These are phyloP conservation scores for Salvelinus alpinus DNA, from an alignment of 2,113 vertebrate species.

Conservation along the genomic window DNA sequence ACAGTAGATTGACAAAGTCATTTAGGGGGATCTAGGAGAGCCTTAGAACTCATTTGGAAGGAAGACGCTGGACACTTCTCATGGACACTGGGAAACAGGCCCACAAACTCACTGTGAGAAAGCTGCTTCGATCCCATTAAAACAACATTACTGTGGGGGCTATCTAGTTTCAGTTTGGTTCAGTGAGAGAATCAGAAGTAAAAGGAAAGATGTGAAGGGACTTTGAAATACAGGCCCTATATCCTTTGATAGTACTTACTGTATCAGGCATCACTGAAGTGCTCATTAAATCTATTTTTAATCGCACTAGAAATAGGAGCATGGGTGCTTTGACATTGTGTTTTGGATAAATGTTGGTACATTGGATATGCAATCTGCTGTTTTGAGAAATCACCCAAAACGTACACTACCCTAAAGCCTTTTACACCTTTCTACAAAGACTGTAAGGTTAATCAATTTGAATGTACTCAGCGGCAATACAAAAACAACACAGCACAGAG, in stretches of 20 bases:
- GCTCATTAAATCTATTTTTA: too few relatives aligned
- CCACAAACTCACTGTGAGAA: conserved; percentile 19
- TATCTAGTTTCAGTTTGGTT: conserved; percentile 50
- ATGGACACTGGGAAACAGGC: conserved; percentile 53
- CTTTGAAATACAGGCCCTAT: too few relatives aligned
- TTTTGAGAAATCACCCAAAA: background rate
- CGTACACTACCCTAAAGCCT: background rate
- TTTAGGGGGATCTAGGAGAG: conserved; percentile 45
- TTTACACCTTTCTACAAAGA: background rate
- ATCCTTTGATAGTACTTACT: too few relatives aligned
- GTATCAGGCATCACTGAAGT: too few relatives aligned
- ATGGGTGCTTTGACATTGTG: too few relatives aligned
- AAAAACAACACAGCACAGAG: background rate
- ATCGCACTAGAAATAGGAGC: too few relatives aligned
- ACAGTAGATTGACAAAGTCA: conserved; percentile 70
- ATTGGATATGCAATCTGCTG: background rate
- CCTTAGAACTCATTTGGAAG: conserved; percentile 23
- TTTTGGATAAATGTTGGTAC: background rate
- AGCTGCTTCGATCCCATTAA: conserved; percentile 33
- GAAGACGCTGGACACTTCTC: conserved; percentile 48
- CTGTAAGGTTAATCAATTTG: background rate
- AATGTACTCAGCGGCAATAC: background rate
- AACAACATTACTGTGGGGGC: conserved; percentile 21
- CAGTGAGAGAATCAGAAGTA: conserved; percentile 6
- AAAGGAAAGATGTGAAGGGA: background rate